Evolutionary conservation across 1,140 invertebrate genomes (phyloP).

Genomic region (Lucilia sericata): DNA sequence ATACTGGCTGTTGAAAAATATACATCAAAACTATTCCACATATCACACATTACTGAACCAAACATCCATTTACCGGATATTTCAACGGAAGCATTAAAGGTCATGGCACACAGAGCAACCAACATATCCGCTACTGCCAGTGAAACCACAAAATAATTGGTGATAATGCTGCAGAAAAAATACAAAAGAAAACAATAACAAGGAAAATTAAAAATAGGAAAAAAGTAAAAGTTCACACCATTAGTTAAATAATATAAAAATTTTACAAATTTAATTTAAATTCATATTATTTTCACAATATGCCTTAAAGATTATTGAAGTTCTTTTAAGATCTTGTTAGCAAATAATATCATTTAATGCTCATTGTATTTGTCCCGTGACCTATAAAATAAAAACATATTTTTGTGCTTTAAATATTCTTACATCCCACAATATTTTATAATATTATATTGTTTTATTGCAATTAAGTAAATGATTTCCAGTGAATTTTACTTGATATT

Average conservation of each 20-base stretch:
- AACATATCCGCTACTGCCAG: slow-evolving; percentile 90
- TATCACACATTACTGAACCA: slow-evolving; percentile 91
- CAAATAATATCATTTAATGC: too few relatives aligned
- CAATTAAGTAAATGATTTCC: too few relatives aligned
- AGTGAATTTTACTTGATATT: too few relatives aligned
- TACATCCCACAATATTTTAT: too few relatives aligned
- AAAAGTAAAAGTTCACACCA: not conserved
- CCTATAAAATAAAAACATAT: too few relatives aligned
- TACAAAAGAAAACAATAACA: slow-evolving; percentile 5
- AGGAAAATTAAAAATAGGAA: not conserved
- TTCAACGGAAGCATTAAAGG: slow-evolving; percentile 91
- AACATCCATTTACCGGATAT: slow-evolving; percentile 88
- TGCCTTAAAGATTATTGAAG: not conserved
- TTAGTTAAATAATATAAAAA: too few relatives aligned
- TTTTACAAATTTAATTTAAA: not conserved
- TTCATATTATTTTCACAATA: not conserved
- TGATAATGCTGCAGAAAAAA: slow-evolving; percentile 75
- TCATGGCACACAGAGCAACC: slow-evolving; percentile 93
- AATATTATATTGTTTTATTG: too few relatives aligned
- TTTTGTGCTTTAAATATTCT: too few relatives aligned
- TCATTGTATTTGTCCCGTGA: not conserved
- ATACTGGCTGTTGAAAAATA: slow-evolving; percentile 92
- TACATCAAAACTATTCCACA: slow-evolving; percentile 96
- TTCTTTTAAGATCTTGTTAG: not conserved
- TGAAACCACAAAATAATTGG: slow-evolving; percentile 96